These are phyloP conservation scores for Agapornis roseicollis DNA, from an alignment of 2,113 vertebrate species.

Conservation along the genomic window DNA sequence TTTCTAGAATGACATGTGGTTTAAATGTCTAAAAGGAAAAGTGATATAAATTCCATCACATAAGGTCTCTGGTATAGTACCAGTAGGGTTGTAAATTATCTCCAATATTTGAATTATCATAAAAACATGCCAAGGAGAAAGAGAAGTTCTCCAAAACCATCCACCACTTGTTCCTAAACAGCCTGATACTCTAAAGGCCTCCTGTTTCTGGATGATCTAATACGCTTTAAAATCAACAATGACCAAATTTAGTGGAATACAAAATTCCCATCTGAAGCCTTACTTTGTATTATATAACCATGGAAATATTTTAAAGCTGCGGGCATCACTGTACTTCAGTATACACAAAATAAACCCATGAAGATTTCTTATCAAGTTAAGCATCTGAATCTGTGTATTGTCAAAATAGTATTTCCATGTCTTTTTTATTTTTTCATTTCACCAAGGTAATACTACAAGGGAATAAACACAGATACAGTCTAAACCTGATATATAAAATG, in stretches of 20 bases:
- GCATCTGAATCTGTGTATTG: background rate
- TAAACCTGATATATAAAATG: background rate
- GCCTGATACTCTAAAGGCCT: background rate
- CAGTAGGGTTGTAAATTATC: conserved; percentile 25
- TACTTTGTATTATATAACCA: background rate
- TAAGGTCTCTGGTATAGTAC: background rate
- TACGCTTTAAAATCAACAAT: background rate
- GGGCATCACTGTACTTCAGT: background rate
- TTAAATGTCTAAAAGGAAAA: conserved; percentile 67
- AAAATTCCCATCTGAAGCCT: background rate
- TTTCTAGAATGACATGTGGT: conserved; percentile 61
- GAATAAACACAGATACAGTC: background rate
- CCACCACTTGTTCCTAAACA: background rate
- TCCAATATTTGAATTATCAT: background rate
- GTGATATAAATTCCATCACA: conserved; percentile 45
- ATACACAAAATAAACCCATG: background rate
- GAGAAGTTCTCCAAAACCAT: background rate
- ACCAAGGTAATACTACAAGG: background rate
- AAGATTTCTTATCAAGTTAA: background rate
- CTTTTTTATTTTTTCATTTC: background rate
- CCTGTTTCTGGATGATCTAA: background rate
- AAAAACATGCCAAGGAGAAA: background rate
- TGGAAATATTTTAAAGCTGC: background rate
- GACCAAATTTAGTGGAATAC: background rate
- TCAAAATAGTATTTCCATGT: background rate